phyloP scores from a whole-genome alignment of 2,113 vertebrate species.

The Lipotes vexillifer region DNA sequence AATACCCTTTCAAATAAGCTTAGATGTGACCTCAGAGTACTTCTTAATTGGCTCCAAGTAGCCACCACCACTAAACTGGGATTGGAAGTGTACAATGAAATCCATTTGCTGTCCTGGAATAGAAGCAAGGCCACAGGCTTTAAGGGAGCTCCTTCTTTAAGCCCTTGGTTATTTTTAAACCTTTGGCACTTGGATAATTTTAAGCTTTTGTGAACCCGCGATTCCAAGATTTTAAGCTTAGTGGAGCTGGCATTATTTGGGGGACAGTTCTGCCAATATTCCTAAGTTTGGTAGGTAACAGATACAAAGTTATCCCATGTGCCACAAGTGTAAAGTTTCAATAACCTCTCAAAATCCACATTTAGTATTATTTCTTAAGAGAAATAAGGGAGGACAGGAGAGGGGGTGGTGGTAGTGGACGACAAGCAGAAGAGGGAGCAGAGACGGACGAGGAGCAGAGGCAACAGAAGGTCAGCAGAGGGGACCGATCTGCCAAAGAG shows the following conservation, averaged over 20 bases:
- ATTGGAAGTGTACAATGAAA: not conserved
- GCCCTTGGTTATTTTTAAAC: not conserved
- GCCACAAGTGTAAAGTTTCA: not conserved
- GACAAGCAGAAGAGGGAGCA: not conserved
- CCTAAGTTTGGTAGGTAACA: not conserved
- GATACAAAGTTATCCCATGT: not conserved
- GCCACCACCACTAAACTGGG: not conserved
- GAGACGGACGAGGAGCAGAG: not conserved
- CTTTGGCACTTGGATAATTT: not conserved
- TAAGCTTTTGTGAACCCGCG: not conserved
- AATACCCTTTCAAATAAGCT: not conserved
- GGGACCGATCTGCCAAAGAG: not conserved
- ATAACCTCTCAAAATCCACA: not conserved
- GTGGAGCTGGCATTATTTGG: not conserved
- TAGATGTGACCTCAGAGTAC: not conserved
- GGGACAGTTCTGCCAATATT: not conserved
- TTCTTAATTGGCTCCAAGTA: not conserved
- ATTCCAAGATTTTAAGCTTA: not conserved
- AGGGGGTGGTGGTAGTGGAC: not conserved
- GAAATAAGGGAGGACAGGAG: not conserved
- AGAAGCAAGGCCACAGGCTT: not conserved
- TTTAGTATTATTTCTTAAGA: not conserved
- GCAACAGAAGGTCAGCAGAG: not conserved
- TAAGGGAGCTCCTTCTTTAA: not conserved
- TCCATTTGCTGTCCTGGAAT: not conserved